These are phyloP conservation scores for Spodoptera picta DNA, from an alignment of 2,888 invertebrate genomes.

Conservation along the genomic window DNA sequence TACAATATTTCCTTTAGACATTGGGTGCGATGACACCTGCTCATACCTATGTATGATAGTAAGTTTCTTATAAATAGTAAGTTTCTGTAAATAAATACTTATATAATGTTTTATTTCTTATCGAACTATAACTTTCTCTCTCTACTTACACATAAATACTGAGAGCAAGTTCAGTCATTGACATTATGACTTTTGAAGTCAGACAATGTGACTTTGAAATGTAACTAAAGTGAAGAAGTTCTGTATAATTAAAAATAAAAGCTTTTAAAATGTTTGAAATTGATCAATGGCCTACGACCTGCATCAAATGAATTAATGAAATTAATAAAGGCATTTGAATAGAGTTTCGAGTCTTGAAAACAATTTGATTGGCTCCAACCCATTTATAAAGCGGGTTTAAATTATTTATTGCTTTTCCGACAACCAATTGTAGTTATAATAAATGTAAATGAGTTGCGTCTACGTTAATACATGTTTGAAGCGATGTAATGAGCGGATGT, in stretches of 20 bases:
- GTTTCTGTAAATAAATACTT: no score
- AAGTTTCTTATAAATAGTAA: no score
- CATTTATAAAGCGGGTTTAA: not conserved
- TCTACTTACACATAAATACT: no score
- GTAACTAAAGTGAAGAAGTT: not conserved
- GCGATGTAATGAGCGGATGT: constrained; percentile 11
- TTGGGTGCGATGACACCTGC: no score
- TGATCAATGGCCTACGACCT: not conserved
- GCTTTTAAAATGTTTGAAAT: not conserved
- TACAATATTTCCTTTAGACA: not conserved
- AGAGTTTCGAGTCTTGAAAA: not conserved
- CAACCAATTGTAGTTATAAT: constrained; percentile 6
- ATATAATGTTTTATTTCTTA: no score
- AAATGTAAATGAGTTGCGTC: constrained; percentile 4
- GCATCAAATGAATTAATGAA: not conserved
- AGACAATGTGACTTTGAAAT: constrained; percentile 4
- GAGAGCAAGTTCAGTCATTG: not conserved
- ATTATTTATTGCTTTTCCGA: constrained; percentile 11
- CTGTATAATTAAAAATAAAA: not conserved
- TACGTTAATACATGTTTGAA: constrained; percentile 18
- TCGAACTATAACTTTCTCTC: no score
- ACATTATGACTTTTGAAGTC: constrained; percentile 1
- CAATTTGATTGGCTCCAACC: constrained; percentile 7
- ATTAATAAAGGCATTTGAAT: not conserved
- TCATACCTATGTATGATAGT: no score